Conservation (phyloP, 2,888 invertebrate species). For the Trachelus tabidus region DNA sequence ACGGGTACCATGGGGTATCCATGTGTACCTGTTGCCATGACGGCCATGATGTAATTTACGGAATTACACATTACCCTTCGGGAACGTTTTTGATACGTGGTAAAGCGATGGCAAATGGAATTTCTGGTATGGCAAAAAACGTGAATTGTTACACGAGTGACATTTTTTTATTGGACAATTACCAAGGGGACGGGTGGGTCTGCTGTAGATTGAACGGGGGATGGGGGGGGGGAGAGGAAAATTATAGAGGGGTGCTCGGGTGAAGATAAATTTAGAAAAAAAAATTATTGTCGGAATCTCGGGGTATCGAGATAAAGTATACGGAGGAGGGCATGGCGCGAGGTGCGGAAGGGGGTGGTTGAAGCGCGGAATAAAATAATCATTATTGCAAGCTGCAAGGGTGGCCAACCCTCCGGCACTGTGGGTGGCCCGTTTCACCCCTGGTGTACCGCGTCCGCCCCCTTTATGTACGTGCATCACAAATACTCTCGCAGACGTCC, state of each 20-base stretch:
- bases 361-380: slow-evolving; percentile 36
- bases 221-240: no score
- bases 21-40: not conserved
- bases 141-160: not conserved
- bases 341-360: no score
- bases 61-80: not conserved
- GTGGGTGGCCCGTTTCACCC: slow-evolving; percentile 40
- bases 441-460: slow-evolving; percentile 26
- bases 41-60: not conserved
- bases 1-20: no score
- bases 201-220: not conserved
- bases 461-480: not conserved
- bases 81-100: not conserved
- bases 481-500: slow-evolving; percentile 4
- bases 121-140: not conserved
- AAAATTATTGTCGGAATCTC: not conserved
- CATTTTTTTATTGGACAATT: not conserved
- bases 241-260: not conserved
- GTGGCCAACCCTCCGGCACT: slow-evolving; percentile 37
- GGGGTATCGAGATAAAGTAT: not conserved
- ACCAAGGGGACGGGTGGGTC: not conserved
- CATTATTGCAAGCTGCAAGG: slow-evolving; percentile 35
- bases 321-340: not conserved
- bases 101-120: not conserved
- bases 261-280: not conserved